Evolutionary conservation across 1,140 invertebrate genomes (phyloP).

Genomic region (Phortica variegata): DNA sequence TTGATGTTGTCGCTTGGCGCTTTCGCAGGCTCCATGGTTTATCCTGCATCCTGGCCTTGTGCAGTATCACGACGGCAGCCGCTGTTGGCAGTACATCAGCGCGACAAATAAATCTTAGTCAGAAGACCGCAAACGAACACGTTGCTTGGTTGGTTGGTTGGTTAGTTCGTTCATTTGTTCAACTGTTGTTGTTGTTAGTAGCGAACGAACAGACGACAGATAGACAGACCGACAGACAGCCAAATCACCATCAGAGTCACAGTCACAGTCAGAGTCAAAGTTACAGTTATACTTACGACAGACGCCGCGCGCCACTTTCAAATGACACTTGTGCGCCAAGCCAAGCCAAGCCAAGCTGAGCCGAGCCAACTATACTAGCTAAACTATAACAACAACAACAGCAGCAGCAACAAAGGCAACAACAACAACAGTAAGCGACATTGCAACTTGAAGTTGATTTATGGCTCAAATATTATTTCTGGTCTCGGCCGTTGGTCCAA

Average conservation of each 20-base stretch:
- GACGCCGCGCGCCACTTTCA: conserved; percentile 9
- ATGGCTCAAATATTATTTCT: conserved; percentile 48
- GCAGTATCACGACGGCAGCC: conserved; percentile 53
- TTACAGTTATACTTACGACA: too few relatives aligned
- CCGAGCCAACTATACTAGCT: too few relatives aligned
- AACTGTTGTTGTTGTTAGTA: too few relatives aligned
- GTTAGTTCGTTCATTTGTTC: conserved; percentile 26
- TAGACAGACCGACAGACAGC: conserved; percentile 21
- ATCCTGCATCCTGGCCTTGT: conserved; percentile 53
- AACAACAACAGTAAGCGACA: conserved; percentile 18
- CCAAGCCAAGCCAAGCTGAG: too few relatives aligned
- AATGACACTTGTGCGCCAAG: conserved; percentile 31
- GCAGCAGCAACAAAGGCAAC: conserved; percentile 10
- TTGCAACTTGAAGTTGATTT: conserved; percentile 51
- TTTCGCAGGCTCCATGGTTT: conserved; percentile 50
- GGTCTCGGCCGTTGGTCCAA: conserved; percentile 35
- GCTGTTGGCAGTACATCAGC: conserved; percentile 45
- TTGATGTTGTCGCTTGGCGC: conserved; percentile 3
- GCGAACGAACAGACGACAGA: too few relatives aligned
- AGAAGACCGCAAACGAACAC: conserved; percentile 20
- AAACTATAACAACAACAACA: conserved; percentile 10
- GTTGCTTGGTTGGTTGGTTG: too few relatives aligned
- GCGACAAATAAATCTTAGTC: conserved; percentile 54
- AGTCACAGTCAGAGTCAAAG: conserved; percentile 5
- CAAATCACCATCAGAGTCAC: neutral